phyloP scores from a whole-genome alignment of 2,113 vertebrate genomes.

The Paracanthobrama guichenoti region DNA sequence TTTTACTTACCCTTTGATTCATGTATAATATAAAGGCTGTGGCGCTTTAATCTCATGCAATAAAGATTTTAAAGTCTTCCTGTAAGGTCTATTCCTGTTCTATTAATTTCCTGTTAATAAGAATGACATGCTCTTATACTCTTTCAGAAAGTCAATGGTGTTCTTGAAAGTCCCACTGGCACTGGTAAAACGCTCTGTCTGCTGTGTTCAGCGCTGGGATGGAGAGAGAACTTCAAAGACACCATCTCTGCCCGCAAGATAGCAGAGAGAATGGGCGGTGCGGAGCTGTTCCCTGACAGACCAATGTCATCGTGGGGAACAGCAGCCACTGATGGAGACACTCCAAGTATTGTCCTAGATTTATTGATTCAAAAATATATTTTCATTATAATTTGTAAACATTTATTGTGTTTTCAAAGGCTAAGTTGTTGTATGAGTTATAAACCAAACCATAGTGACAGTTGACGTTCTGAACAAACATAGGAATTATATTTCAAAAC shows the following conservation, averaged over 20 bases:
- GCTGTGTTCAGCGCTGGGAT: slow-evolving; percentile 89
- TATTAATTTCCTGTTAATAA: background rate
- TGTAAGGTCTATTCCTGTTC: slow-evolving; percentile 28
- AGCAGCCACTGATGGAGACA: slow-evolving; percentile 66
- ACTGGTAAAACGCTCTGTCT: slow-evolving; percentile 95
- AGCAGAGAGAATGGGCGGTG: slow-evolving; percentile 69
- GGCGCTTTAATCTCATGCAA: background rate
- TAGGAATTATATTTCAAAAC: background rate
- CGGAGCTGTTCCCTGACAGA: slow-evolving; percentile 74
- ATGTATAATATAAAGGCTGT: background rate
- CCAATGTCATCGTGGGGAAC: slow-evolving; percentile 81
- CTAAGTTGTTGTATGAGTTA: background rate
- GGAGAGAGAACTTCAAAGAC: slow-evolving; percentile 87
- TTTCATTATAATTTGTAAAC: background rate
- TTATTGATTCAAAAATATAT: background rate
- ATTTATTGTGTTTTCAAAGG: background rate
- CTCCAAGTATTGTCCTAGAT: slow-evolving; percentile 66
- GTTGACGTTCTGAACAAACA: background rate
- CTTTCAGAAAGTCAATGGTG: slow-evolving; percentile 84
- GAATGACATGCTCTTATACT: background rate
- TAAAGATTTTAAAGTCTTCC: background rate
- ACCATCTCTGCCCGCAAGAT: slow-evolving; percentile 83
- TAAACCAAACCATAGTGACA: background rate
- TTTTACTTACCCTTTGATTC: background rate
- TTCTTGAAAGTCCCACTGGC: slow-evolving; percentile 95